Percentiles rank a stretch among this genome's conserved stretches.
These are phyloP conservation scores for Semotilus atromaculatus DNA, from an alignment of 2,797 vertebrate species.

Conservation along the genomic window DNA sequence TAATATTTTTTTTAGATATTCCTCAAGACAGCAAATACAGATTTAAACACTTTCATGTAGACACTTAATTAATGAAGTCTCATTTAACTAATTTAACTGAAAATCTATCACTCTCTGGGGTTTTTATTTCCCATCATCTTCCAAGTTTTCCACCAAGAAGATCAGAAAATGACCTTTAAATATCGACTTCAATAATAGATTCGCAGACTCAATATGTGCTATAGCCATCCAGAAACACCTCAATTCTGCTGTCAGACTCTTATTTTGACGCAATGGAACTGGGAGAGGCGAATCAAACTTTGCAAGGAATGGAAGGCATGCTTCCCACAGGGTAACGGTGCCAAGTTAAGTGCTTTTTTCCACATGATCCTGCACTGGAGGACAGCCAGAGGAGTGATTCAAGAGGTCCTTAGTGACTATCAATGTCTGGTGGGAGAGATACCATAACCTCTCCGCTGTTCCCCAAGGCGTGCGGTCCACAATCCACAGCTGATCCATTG, in stretches of 20 bases:
- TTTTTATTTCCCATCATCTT: background rate
- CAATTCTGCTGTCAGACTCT: background rate
- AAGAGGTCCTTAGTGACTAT: conserved; percentile 12
- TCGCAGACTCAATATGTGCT: background rate
- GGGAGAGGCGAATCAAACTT: conserved; percentile 11
- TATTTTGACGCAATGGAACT: conserved; percentile 21
- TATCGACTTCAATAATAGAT: background rate
- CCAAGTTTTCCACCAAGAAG: background rate
- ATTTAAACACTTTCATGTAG: background rate
- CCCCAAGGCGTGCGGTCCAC: background rate
- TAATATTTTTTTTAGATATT: background rate
- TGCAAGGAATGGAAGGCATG: conserved; percentile 22
- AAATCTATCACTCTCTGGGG: background rate
- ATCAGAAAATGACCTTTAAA: background rate
- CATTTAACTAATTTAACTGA: background rate
- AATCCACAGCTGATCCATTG: conserved; percentile 3
- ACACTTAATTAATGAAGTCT: background rate
- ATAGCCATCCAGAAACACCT: background rate
- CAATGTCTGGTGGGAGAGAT: conserved; percentile 24
- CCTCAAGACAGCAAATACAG: background rate
- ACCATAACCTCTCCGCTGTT: background rate
- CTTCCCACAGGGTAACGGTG: background rate
- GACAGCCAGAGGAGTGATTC: conserved; percentile 6
- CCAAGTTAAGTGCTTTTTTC: conserved; percentile 28
- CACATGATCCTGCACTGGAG: conserved; percentile 30